phyloP scores from a whole-genome alignment of 2,797 vertebrate species.

The Anableps anableps region DNA sequence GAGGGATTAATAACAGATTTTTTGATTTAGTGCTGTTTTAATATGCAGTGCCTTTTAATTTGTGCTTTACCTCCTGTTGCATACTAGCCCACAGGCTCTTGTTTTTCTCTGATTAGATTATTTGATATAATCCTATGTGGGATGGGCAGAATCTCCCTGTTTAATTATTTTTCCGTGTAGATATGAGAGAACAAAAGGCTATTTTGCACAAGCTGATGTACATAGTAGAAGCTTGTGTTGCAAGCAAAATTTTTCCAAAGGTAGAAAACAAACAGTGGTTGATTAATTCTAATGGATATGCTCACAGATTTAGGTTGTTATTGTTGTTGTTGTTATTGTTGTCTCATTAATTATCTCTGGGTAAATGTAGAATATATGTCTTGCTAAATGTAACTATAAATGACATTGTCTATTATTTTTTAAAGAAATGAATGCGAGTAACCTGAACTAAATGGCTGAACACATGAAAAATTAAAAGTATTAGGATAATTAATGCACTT shows the following conservation, averaged over 20 bases:
- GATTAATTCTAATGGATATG: neutral
- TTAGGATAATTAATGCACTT: neutral
- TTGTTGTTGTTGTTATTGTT: no score
- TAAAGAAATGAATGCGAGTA: no score
- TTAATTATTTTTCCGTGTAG: conserved; percentile 19
- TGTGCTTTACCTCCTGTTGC: conserved; percentile 22
- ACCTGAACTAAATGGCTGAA: no score
- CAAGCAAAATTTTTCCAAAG: neutral
- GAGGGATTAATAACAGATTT: conserved; percentile 27
- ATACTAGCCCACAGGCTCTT: conserved; percentile 29
- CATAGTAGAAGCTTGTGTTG: neutral
- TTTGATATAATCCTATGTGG: conserved; percentile 38
- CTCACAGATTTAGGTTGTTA: neutral
- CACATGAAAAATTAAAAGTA: neutral
- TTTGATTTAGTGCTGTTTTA: conserved; percentile 28
- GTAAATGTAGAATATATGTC: neutral
- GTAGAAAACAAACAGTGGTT: neutral
- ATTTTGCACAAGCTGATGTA: neutral
- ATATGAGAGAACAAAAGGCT: neutral
- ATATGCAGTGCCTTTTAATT: conserved; percentile 42
- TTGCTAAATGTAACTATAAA: neutral
- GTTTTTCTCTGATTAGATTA: conserved; percentile 27
- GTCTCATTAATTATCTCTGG: neutral
- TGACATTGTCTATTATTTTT: neutral
- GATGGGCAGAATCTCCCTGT: conserved; percentile 18